Evolutionary conservation across 2,888 invertebrate genomes (phyloP), one percentile per base, ranked within the genome.

Genomic region (Achlya flavicornis): DNA sequence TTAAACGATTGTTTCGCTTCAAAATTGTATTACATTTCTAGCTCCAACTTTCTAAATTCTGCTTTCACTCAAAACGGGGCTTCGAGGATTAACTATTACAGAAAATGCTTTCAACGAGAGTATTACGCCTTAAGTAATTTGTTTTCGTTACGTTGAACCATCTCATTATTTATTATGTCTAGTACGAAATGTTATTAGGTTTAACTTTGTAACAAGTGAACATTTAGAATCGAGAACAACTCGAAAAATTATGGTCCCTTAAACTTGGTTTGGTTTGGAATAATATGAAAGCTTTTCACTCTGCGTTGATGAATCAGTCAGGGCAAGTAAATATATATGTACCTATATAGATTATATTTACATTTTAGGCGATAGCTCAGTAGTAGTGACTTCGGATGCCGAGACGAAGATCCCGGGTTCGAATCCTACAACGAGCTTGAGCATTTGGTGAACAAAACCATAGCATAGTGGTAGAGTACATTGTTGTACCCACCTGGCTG

Each of bases 121-220:
- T 74, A 76, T 75, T 76, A 68, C 64, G 74, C 69, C 74, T 78
- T 71, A 74, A 79, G 77, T 77, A 81, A 81, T 83, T 80, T 79
- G 73, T 81, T 78, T 79, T 76, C 76, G 72, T 79, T 76, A 73
- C 73, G 74, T 76, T 77, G 72, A 77, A 81, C 68, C 70, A 71
- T 74, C 71, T 76, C 75, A 75, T 80, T 80, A 78, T 74, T 78
- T 74, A 72, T 73, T 68, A 72, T 64, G 69, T 71, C 71, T 71
- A 71, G 68, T 66, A 53, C 69, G 64, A 62, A 68, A 70, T 69
- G 70, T 63, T 58, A 71, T 69, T 69, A 68, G 58, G 58, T 64
- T 66, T 68, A 61, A 65, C 59, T 69, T 68, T 66, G 64, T 67
- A 63, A 66, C 38, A 38, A 38, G 38, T 38, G 38, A 38, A 11